Conservation (phyloP, 2,888 invertebrate species). For the Scrobipalpa atriplicella region DNA sequence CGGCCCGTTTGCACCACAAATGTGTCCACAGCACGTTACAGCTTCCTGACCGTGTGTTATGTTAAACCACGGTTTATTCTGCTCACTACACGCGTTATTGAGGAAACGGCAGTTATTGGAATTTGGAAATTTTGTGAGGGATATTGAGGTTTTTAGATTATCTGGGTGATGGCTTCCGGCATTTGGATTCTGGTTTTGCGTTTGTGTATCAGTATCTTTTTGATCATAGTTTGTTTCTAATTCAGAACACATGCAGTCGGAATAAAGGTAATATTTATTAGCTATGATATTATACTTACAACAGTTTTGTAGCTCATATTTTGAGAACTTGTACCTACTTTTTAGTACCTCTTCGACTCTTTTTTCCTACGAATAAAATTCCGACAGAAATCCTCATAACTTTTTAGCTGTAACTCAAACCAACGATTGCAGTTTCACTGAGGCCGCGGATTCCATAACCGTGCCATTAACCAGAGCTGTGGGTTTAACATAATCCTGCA, state of each 20-base stretch:
- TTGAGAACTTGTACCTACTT: neutral
- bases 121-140: conserved; percentile 39
- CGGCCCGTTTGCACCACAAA: conserved; percentile 55
- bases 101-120: conserved; percentile 53
- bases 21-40: conserved; percentile 67
- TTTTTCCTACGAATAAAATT: neutral
- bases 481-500: conserved; percentile 59
- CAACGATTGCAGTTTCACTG: conserved; percentile 10
- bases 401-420: conserved; percentile 1
- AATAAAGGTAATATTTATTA: too few relatives aligned
- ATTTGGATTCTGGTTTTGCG: neutral
- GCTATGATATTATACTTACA: neutral
- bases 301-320: neutral
- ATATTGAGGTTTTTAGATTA: conserved; percentile 18
- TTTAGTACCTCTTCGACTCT: neutral
- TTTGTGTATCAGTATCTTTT: conserved; percentile 5
- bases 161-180: conserved; percentile 16
- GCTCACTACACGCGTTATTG: conserved; percentile 48
- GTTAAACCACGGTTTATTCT: conserved; percentile 52
- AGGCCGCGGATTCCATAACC: conserved; percentile 37
- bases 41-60: conserved; percentile 61
- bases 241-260: neutral
- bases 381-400: neutral
- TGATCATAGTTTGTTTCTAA: neutral
- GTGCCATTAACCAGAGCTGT: conserved; percentile 43